Evolutionary conservation across 2,888 invertebrate genomes (phyloP), one percentile per base, ranked within the genome.

Genomic region (Mimachlamys varia): DNA sequence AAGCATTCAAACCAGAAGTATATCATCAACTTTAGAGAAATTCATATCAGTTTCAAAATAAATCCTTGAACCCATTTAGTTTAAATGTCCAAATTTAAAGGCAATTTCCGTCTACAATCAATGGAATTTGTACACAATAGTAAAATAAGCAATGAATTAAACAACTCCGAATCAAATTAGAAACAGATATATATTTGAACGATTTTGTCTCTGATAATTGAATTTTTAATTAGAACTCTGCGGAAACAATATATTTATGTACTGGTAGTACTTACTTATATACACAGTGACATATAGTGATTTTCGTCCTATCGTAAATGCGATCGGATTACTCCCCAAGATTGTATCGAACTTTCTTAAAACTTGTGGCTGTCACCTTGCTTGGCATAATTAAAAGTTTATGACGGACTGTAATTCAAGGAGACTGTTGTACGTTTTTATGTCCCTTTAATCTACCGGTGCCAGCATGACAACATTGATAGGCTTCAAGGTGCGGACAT

Each of bases 41-140:
- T 58, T 58, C 58, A 58, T 76, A 76, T 76, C 76, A 76, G 76
- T 33, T 76, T 76, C 76, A 76, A 76, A 76, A 76, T 33, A 76
- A 33, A 33, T 76, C 76, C 76, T 76, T 76, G 27, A 76, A 76
- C 76, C 27, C 33, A 27, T 33, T 33, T 33, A 33, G 76, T 76
- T 76, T 76, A 76, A 76, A 76, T 76, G 76, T 76, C 76, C 33
- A 76, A 76, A 76, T 76, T 76, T 76, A 33, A 76, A 33, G 33
- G 27, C 10, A 76, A 76, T 76, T 27, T 33, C 27, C 33, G 33
- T 33, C 13, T 33, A 13, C 27, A 76, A 76, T 27, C 62, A n/a
- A 62, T 27, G 22, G 4, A 62, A 62, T 76, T 12, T 33, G 13
- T 4, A 27, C 27, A 76, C 76, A 76, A 76, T 33, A 7, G 22